Conservation (phyloP, 1,140 invertebrate species). For the Camponotus floridanus region DNA sequence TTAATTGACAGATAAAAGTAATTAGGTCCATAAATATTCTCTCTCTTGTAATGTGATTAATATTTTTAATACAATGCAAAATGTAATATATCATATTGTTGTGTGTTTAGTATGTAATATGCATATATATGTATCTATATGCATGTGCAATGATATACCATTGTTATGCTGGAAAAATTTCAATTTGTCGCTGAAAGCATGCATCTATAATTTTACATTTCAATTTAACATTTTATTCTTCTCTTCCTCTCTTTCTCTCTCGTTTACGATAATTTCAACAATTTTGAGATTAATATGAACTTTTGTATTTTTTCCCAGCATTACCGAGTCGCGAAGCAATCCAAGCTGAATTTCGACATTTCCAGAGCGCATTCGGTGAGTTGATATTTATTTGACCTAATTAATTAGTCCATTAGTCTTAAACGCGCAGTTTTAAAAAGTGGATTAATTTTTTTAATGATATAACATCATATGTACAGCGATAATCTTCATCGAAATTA, state of each 20-base stretch:
- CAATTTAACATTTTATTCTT: constrained; percentile 25
- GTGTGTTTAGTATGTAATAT: constrained; percentile 23
- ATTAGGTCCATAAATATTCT: background rate
- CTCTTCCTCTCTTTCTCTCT: background rate
- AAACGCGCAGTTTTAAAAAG: background rate
- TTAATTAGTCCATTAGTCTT: constrained; percentile 17
- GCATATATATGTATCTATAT: background rate
- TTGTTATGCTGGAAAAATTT: constrained; percentile 41
- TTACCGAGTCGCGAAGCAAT: constrained; percentile 30
- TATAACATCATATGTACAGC: background rate
- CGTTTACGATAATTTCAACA: constrained; percentile 20
- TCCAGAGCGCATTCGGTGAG: constrained; percentile 41
- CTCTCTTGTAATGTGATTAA: constrained; percentile 1
- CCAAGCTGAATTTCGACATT: constrained; percentile 27
- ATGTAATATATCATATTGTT: constrained; percentile 21
- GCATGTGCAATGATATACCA: background rate
- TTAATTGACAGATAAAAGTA: constrained; percentile 22
- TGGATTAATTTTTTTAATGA: background rate
- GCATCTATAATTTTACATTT: constrained; percentile 35
- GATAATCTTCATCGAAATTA: background rate
- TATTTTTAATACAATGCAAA: constrained; percentile 12
- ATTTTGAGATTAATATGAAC: constrained; percentile 16
- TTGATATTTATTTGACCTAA: constrained; percentile 41
- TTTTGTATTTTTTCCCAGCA: constrained; percentile 22
- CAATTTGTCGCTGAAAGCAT: constrained; percentile 44